Evolutionary conservation across 2,888 invertebrate species (phyloP).

Genomic region (Pammene aurita): DNA sequence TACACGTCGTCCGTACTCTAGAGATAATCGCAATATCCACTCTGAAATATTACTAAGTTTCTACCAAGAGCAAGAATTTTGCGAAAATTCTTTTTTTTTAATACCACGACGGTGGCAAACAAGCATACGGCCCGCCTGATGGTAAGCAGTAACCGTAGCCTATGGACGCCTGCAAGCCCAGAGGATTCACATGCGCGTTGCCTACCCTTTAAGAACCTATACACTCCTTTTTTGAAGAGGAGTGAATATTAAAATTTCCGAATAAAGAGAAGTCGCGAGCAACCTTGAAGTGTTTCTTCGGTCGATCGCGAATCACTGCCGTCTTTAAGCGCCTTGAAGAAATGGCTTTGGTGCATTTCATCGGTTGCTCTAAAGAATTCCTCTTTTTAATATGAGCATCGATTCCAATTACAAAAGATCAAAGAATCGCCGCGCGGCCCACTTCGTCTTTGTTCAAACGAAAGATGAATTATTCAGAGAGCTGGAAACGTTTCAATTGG

Average conservation of each 20-base stretch:
- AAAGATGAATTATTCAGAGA: conserved; percentile 84
- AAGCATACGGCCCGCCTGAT: too few relatives aligned
- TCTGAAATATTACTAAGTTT: conserved; percentile 18
- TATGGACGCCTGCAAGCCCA: too few relatives aligned
- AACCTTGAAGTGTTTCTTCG: conserved; percentile 46
- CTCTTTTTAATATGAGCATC: conserved; percentile 84
- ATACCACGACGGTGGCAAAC: too few relatives aligned
- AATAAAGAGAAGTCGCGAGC: conserved; percentile 26
- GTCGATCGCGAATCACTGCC: conserved; percentile 67
- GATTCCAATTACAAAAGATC: conserved; percentile 84
- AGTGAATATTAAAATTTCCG: not conserved
- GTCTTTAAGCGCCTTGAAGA: conserved; percentile 74
- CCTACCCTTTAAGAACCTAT: too few relatives aligned
- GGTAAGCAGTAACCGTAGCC: too few relatives aligned
- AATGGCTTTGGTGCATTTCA: conserved; percentile 81
- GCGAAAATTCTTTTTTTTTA: not conserved
- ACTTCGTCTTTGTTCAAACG: conserved; percentile 84
- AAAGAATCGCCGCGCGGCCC: conserved; percentile 83
- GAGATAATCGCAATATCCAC: conserved; percentile 40
- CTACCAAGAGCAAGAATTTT: conserved; percentile 12
- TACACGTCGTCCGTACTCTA: conserved; percentile 31
- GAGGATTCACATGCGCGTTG: too few relatives aligned
- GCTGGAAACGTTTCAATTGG: conserved; percentile 84
- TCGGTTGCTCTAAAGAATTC: conserved; percentile 75
- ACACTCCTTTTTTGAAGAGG: too few relatives aligned